A percentile compares a stretch with the other conserved stretches of the same genome.
These are phyloP conservation scores for Lasius fuliginosus DNA, from an alignment of 2,888 invertebrate genomes.

Conservation along the genomic window DNA sequence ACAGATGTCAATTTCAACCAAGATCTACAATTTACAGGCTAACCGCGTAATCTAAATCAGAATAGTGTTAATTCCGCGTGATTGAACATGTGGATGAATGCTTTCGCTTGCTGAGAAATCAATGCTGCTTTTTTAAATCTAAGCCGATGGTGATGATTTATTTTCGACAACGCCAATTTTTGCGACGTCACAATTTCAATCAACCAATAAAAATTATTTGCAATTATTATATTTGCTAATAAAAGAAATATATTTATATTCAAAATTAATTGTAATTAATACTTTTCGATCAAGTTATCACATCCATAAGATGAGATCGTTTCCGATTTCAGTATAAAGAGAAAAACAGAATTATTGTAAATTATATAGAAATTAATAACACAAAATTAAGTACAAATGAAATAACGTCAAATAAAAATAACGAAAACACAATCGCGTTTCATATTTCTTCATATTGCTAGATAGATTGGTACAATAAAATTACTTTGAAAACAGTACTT, in stretches of 20 bases:
- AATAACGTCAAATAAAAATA: not conserved
- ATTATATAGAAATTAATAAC: too few relatives aligned
- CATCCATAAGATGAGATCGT: not conserved
- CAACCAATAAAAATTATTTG: slow-evolving; percentile 9
- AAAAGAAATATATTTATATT: not conserved
- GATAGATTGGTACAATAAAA: not conserved
- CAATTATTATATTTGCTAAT: not conserved
- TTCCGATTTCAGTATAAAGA: not conserved
- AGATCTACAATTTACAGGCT: slow-evolving; percentile 43
- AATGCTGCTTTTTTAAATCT: not conserved
- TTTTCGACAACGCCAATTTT: not conserved
- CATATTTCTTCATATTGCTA: not conserved
- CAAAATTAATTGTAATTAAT: slow-evolving; percentile 24
- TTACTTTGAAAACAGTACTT: slow-evolving; percentile 9
- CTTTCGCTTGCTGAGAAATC: not conserved
- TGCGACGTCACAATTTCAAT: not conserved
- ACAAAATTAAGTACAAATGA: not conserved
- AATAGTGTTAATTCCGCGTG: slow-evolving; percentile 53
- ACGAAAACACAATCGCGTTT: not conserved
- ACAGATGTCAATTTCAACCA: slow-evolving; percentile 28
- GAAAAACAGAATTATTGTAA: not conserved
- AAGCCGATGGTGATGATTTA: slow-evolving; percentile 18
- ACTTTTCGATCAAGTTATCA: not conserved
- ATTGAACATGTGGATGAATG: slow-evolving; percentile 55
- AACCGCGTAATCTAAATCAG: slow-evolving; percentile 54